Percentiles rank a stretch among this genome's conserved stretches.
These are phyloP conservation scores for Colletes latitarsis DNA, from an alignment of 1,140 invertebrate genomes.

Conservation along the genomic window DNA sequence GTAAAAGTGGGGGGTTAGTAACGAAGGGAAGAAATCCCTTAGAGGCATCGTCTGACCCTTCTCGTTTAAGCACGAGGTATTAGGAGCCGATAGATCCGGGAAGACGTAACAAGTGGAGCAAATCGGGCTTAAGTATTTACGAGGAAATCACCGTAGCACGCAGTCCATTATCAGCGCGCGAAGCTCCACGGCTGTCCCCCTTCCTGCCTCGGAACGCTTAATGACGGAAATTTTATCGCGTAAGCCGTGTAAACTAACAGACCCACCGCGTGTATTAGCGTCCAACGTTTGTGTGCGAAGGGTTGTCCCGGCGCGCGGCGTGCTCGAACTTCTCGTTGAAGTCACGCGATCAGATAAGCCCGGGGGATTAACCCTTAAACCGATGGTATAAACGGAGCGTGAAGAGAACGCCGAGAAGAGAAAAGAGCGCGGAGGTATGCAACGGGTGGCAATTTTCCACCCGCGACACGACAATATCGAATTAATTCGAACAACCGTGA, in stretches of 20 bases:
- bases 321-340: conserved; percentile 65
- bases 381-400: conserved; percentile 58
- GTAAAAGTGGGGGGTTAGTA: no score
- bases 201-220: conserved; percentile 23
- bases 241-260: conserved; percentile 61
- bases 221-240: conserved; percentile 66
- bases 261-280: conserved; percentile 33
- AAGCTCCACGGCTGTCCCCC: not conserved
- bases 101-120: conserved; percentile 51
- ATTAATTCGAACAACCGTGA: no score
- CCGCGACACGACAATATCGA: no score
- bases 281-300: conserved; percentile 13
- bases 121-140: conserved; percentile 47
- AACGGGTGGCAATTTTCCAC: conserved; percentile 10
- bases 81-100: conserved; percentile 1
- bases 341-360: conserved; percentile 75
- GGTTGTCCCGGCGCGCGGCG: conserved; percentile 49
- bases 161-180: conserved; percentile 34
- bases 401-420: conserved; percentile 37
- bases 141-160: conserved; percentile 45
- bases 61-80: not conserved
- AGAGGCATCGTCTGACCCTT: not conserved
- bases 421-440: conserved; percentile 15
- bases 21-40: no score
- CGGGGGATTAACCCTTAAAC: conserved; percentile 72